Evolutionary conservation across 2,797 vertebrate species (phyloP), one percentile per base, ranked within the genome.

Genomic region (Tangara arthus): DNA sequence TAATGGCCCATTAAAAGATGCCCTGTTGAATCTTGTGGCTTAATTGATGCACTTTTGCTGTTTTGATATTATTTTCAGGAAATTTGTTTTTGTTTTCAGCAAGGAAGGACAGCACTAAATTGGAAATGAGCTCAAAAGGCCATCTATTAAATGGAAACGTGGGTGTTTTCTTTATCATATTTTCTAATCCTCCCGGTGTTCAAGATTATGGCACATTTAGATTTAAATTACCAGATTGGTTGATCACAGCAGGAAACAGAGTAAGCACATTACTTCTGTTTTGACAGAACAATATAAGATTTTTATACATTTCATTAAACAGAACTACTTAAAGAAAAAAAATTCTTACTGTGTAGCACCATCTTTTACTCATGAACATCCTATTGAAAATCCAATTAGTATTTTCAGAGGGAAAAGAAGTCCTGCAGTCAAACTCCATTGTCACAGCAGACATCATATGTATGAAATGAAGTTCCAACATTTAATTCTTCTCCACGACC

Each of bases 211-310:
- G 78, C 68, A 96, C 82, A 93, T 97, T 96, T 96, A 97, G 95
- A 96, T 97, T 97, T 95, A 96, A 97, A 96, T 95, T 91, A 85
- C 81, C 71, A 93, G 94, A 98, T n/a, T 73, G 64, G 82, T 96
- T 97, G 91, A 96, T 94, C 96, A 94, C 93, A 97, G 95, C 89
- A 91, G 89, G 96, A 96, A 94, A 92, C 12, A 95, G 60, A 94
- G 79, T 96, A 97, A 97, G 90, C 93, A 95, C 68, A 97, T 97
- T 97, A 97, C 92, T 97, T 96, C 90, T 93, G 64, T 96, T 97
- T 94, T 96, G 94, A 97, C 96, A 97, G 94, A 97, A 93, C 86
- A 97, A 95, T 82, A 89, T 94, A 93, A 87, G 88, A 94, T 94
- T 96, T 95, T 95, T 95, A 92, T 91, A 94, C 93, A 92, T 96